Evolutionary conservation across 2,113 vertebrate genomes (phyloP), one percentile per base, ranked within the genome.

Genomic region (Prionailurus bengalensis): DNA sequence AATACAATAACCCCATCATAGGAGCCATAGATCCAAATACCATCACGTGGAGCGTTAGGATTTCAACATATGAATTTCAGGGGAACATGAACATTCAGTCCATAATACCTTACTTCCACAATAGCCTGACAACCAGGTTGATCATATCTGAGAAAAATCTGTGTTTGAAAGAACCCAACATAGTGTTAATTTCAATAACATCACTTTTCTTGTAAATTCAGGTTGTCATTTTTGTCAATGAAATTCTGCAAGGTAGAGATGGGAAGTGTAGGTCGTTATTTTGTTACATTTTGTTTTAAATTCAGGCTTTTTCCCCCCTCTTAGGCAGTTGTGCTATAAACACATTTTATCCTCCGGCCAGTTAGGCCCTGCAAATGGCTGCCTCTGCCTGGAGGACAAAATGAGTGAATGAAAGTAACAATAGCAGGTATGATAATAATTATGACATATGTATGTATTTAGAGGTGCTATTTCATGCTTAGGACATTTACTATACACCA

Each of bases 211-310:
- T 19, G 58, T 51, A 87, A 96, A 53, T 53, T 7, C 13, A 78
- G 0, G 65, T 29, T 33, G 5, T 91, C 19, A 39, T n/a, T 71
- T 95, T 84, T 82, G 0, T 51, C 13, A 61, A 29, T 36, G 31
- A 19, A 63, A 74, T 63, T 90, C 1, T 61, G 23, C 0, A 65
- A 39, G 14, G 17, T 70, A 66, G 11, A 73, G 10, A 12, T 58
- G 4, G 42, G 8, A 29, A 66, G 1, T 2, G 0, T 31, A 78
- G 4, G 0, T 25, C 36, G 31, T 78, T 65, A 23, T 42, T 68
- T 39, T 82, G 51, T 89, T 74, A 55, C 19, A 39, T 58, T 82
- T 93, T 89, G 36, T n/a, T 91, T 92, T 88, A 83, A 90, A 39
- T 25, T n/a, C 45, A 78, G 7, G 4, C 1, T 33, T 55, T 23